Evolutionary conservation across 1,140 invertebrate species (phyloP).

Genomic region (Ceratosolen solmsi): DNA sequence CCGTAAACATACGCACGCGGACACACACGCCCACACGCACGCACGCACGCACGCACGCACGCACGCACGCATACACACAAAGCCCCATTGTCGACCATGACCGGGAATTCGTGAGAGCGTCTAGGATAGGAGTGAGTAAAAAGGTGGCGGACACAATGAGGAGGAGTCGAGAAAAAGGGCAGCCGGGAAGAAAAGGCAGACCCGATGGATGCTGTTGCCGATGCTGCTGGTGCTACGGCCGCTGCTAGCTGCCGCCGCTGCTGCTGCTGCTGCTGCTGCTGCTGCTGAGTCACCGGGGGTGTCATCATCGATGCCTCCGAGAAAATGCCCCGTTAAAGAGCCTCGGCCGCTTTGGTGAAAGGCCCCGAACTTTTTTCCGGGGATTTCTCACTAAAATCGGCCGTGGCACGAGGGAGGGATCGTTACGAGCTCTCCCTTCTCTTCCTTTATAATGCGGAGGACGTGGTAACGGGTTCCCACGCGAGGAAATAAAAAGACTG

Average conservation of each 20-base stretch:
- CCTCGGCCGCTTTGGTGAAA: constrained; percentile 26
- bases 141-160: constrained; percentile 26
- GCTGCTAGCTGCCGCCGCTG: too few relatives aligned
- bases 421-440: constrained; percentile 34
- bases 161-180: background rate
- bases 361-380: constrained; percentile 4
- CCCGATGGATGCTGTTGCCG: too few relatives aligned
- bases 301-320: constrained; percentile 41
- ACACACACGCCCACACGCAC: too few relatives aligned
- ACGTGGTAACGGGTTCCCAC: constrained; percentile 67
- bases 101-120: constrained; percentile 50
- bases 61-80: too few relatives aligned
- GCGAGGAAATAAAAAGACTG: constrained; percentile 49
- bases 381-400: constrained; percentile 29
- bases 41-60: too few relatives aligned
- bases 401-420: background rate
- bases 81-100: constrained; percentile 62
- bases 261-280: too few relatives aligned
- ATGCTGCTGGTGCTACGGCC: too few relatives aligned
- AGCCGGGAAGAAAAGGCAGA: background rate
- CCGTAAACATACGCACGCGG: constrained; percentile 62
- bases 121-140: constrained; percentile 51
- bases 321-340: constrained; percentile 47
- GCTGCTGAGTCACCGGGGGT: constrained; percentile 44
- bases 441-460: constrained; percentile 22